Percentiles rank a stretch among this genome's conserved stretches.
These are phyloP conservation scores for Pycnomerus fuliginosus DNA, from an alignment of 2,888 invertebrate genomes.

Conservation along the genomic window DNA sequence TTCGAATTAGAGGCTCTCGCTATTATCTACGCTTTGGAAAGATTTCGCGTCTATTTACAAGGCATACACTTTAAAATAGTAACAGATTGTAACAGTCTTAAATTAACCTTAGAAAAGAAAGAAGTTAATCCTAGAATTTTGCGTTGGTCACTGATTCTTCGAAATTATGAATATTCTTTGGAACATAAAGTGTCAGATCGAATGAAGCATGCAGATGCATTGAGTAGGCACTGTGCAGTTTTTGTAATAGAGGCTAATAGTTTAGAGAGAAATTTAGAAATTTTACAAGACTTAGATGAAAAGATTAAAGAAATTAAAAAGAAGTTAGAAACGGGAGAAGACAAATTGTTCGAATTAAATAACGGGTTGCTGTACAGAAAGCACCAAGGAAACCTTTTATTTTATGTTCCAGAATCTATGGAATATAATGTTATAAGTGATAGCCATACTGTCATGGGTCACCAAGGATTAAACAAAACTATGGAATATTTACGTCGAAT, in stretches of 20 bases:
- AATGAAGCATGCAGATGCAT: slow-evolving; percentile 5
- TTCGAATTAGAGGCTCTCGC: slow-evolving; percentile 1
- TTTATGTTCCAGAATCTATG: slow-evolving; percentile 42
- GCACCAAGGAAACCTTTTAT: slow-evolving; percentile 38
- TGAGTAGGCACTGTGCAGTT: neutral
- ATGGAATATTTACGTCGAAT: slow-evolving; percentile 20
- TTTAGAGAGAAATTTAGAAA: neutral
- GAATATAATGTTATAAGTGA: slow-evolving; percentile 44
- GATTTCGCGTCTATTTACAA: slow-evolving; percentile 5
- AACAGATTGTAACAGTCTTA: slow-evolving; percentile 4
- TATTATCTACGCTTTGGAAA: slow-evolving; percentile 1
- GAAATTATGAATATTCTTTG: neutral
- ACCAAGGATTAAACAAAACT: neutral
- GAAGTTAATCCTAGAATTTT: neutral
- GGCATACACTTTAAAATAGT: neutral
- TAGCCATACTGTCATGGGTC: slow-evolving; percentile 43
- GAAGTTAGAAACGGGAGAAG: neutral
- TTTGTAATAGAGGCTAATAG: neutral
- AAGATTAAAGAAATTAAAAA: neutral
- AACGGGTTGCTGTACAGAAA: slow-evolving; percentile 1
- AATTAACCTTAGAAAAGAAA: neutral
- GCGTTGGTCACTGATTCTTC: neutral
- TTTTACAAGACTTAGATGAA: neutral
- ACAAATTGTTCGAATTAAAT: neutral
- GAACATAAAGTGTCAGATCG: neutral